Evolutionary conservation across 2,113 vertebrate genomes (phyloP).

Genomic region (Ophthalmolycus amberensis): DNA sequence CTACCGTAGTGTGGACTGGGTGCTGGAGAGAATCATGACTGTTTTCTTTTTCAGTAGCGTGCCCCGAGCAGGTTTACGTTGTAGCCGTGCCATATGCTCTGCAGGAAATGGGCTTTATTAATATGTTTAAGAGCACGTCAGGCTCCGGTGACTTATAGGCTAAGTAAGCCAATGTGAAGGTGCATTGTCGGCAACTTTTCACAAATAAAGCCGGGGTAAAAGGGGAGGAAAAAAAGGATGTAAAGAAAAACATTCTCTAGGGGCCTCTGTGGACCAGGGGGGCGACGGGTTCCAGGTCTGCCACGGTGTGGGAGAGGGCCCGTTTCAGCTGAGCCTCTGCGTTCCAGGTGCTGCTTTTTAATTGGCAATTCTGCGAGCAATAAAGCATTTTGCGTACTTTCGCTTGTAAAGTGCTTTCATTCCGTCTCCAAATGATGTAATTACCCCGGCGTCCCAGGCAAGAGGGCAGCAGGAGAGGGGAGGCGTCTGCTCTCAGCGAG

Average conservation of each 20-base stretch:
- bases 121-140: slow-evolving; percentile 69
- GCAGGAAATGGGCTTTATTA: slow-evolving; percentile 78
- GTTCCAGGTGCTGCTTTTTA: slow-evolving; percentile 86
- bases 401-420: slow-evolving; percentile 83
- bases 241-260: slow-evolving; percentile 76
- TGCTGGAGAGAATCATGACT: slow-evolving; percentile 66
- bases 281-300: slow-evolving; percentile 31
- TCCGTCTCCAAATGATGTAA: slow-evolving; percentile 86
- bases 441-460: slow-evolving; percentile 77
- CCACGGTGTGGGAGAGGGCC: slow-evolving; percentile 13
- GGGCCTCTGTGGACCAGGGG: slow-evolving; percentile 52
- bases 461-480: slow-evolving; percentile 54
- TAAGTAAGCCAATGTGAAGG: slow-evolving; percentile 74
- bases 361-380: slow-evolving; percentile 83
- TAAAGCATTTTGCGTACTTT: slow-evolving; percentile 82
- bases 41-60: slow-evolving; percentile 76
- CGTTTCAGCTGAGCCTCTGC: slow-evolving; percentile 61
- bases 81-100: slow-evolving; percentile 66
- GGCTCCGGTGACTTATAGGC: slow-evolving; percentile 73
- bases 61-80: slow-evolving; percentile 74
- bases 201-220: slow-evolving; percentile 59
- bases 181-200: slow-evolving; percentile 76
- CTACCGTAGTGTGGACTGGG: slow-evolving; percentile 25
- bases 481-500: slow-evolving; percentile 59
- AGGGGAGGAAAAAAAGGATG: background rate